Percentiles rank a stretch among this genome's conserved stretches.
These are phyloP conservation scores for Ophion obscuratus DNA, from an alignment of 2,888 invertebrate species.

Conservation along the genomic window DNA sequence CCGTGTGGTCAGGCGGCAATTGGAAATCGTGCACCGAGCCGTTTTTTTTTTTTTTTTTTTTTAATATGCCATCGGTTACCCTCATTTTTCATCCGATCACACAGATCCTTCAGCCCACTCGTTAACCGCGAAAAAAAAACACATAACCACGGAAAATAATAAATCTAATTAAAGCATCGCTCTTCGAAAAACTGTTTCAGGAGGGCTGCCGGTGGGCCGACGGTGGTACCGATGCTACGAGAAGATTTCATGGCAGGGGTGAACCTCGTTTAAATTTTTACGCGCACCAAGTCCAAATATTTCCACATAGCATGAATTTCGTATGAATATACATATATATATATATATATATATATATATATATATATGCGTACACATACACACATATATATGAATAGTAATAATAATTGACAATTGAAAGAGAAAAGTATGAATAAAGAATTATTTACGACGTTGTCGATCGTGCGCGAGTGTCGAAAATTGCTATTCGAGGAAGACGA, in stretches of 20 bases:
- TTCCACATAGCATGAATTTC: conserved; percentile 77
- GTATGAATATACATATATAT: conserved; percentile 53
- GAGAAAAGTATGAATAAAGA: neutral
- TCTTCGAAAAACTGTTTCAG: conserved; percentile 84
- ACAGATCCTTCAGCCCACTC: too few relatives aligned
- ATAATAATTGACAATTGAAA: conserved; percentile 20
- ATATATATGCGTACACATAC: conserved; percentile 3
- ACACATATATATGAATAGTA: conserved; percentile 21
- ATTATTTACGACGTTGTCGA: conserved; percentile 3
- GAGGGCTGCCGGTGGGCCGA: conserved; percentile 87
- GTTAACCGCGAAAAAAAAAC: neutral
- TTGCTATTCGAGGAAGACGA: neutral
- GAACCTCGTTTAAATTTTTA: conserved; percentile 85
- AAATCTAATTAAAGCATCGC: conserved; percentile 61
- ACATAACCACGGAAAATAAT: neutral
- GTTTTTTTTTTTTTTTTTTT: conserved; percentile 35
- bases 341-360: conserved; percentile 18
- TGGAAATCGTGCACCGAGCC: neutral
- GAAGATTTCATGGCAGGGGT: conserved; percentile 89
- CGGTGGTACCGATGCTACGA: conserved; percentile 87
- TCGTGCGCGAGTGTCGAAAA: conserved; percentile 1
- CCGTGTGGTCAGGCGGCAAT: neutral
- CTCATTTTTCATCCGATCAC: too few relatives aligned
- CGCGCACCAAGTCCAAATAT: conserved; percentile 75
- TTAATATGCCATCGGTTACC: too few relatives aligned